These are phyloP conservation scores for Disparrhopalites patrizii DNA, from an alignment of 2,888 invertebrate genomes.

Conservation along the genomic window DNA sequence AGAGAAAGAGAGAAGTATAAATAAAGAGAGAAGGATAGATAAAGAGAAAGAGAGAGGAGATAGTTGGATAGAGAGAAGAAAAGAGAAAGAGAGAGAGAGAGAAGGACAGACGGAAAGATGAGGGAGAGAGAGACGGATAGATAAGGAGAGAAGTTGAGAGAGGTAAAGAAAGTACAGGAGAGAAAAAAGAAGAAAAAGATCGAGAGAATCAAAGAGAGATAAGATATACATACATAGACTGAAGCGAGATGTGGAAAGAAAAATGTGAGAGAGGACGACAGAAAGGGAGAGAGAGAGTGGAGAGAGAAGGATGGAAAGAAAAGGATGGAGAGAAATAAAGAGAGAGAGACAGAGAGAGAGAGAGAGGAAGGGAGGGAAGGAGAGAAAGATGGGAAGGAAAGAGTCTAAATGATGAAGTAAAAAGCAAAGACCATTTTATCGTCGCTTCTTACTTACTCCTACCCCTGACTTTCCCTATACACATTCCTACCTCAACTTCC, in stretches of 20 bases:
- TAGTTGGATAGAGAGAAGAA: background rate
- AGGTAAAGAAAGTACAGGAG: too few species aligned
- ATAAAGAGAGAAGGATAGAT: too few species aligned
- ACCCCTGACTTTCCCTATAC: conserved; percentile 7
- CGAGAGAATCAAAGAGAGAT: background rate
- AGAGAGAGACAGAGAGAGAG: background rate
- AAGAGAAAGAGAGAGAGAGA: background rate
- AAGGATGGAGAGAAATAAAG: background rate
- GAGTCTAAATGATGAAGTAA: background rate
- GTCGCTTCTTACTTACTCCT: too few species aligned
- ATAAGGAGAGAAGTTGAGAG: too few species aligned
- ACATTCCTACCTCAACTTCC: conserved; percentile 6
- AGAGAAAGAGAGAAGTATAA: background rate
- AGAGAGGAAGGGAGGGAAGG: background rate
- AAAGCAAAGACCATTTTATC: conserved; percentile 17
- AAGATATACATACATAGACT: background rate
- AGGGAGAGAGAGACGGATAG: too few species aligned
- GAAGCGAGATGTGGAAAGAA: too few species aligned
- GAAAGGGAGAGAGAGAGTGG: too few species aligned
- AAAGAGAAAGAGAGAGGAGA: background rate
- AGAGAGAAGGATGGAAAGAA: background rate
- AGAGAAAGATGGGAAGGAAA: too few species aligned
- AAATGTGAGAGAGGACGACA: too few species aligned
- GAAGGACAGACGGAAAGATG: too few species aligned
- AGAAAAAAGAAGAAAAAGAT: too few species aligned